Percentiles rank a stretch among this genome's conserved stretches.
Conservation (phyloP, 2,797 vertebrate species). For the Nasua narica region DNA sequence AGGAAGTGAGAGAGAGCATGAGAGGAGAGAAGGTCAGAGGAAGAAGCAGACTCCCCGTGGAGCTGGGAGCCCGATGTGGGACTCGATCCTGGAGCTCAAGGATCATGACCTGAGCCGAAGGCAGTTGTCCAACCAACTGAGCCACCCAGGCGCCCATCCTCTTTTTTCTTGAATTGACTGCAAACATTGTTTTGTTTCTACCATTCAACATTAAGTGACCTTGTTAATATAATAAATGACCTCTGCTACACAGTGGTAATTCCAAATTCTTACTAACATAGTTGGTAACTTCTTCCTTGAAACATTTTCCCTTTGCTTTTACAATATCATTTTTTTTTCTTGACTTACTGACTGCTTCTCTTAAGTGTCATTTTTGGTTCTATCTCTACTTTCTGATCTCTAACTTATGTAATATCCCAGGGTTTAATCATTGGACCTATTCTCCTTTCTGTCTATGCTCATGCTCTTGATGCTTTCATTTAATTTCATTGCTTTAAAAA, state of each 20-base stretch:
- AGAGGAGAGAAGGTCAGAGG: no score
- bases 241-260: background rate
- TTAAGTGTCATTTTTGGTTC: background rate
- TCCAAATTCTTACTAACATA: background rate
- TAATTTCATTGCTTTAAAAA: conserved; percentile 30
- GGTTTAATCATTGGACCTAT: background rate
- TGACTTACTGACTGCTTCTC: background rate
- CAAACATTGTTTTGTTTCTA: background rate
- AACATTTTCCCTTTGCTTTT: background rate
- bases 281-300: background rate
- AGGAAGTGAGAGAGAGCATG: no score
- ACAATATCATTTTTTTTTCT: background rate
- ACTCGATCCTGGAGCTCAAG: no score
- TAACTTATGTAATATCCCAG: background rate
- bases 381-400: background rate
- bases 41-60: no score
- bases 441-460: background rate
- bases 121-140: no score
- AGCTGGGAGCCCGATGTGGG: no score
- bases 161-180: background rate
- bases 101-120: no score
- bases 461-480: background rate
- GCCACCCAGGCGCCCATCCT: no score
- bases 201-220: background rate
- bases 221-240: background rate